Percentiles rank a stretch among this genome's conserved stretches.
phyloP scores from a whole-genome alignment of 2,888 invertebrate genomes.

The Euplagia quadripunctaria region DNA sequence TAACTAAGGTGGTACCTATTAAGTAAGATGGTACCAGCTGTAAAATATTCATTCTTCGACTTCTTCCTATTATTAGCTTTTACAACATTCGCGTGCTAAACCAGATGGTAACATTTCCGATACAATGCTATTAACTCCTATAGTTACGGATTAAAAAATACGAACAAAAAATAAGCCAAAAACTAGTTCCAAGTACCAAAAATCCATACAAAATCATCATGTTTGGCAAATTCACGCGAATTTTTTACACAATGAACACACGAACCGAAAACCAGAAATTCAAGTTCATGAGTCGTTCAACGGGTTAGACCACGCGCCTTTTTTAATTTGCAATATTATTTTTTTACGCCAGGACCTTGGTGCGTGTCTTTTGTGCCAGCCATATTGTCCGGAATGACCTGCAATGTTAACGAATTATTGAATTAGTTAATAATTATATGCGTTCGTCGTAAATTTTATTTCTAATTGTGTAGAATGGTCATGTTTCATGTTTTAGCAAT shows the following conservation, averaged over 20 bases:
- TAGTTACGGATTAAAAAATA: slow-evolving; percentile 50
- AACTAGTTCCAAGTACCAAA: slow-evolving; percentile 71
- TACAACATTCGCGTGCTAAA: slow-evolving; percentile 13
- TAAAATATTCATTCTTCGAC: background rate
- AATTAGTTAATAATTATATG: slow-evolving; percentile 79
- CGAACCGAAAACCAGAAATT: slow-evolving; percentile 72
- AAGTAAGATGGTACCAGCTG: background rate
- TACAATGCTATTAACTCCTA: slow-evolving; percentile 5
- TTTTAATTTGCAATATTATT: slow-evolving; percentile 74
- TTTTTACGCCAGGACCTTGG: slow-evolving; percentile 64
- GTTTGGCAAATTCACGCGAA: slow-evolving; percentile 80
- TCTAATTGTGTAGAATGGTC: slow-evolving; percentile 30
- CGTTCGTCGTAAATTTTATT: slow-evolving; percentile 63
- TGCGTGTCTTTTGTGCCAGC: slow-evolving; percentile 59
- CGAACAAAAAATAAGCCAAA: slow-evolving; percentile 59
- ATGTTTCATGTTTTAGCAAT: slow-evolving; percentile 43
- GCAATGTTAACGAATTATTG: slow-evolving; percentile 78
- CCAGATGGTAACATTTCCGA: slow-evolving; percentile 11
- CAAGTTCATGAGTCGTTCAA: slow-evolving; percentile 68
- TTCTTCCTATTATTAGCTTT: background rate
- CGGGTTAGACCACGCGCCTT: slow-evolving; percentile 81
- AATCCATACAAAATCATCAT: slow-evolving; percentile 72
- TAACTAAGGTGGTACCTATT: background rate
- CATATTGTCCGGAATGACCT: slow-evolving; percentile 81
- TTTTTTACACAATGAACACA: slow-evolving; percentile 59